These are phyloP conservation scores for Periophthalmodon schlosseri DNA, from an alignment of 2,113 vertebrate species.

Conservation along the genomic window DNA sequence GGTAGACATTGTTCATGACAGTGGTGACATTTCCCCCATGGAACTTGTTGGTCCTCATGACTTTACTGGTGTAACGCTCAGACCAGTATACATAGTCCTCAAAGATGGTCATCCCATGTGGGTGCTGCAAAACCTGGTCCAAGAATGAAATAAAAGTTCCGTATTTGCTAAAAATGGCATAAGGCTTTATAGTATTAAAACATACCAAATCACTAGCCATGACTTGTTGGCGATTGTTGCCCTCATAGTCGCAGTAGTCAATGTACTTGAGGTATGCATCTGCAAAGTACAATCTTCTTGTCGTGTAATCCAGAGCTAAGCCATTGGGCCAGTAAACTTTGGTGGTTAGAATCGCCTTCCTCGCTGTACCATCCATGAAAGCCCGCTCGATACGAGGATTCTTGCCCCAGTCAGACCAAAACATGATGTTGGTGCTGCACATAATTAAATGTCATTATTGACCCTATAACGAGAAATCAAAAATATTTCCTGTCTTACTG, in stretches of 20 bases:
- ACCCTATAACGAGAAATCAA: no score
- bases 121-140: conserved; percentile 83
- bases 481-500: conserved; percentile 46
- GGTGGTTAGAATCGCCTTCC: conserved; percentile 67
- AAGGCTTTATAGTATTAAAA: conserved; percentile 10
- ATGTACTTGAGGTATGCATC: conserved; percentile 79
- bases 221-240: conserved; percentile 74
- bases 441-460: conserved; percentile 2
- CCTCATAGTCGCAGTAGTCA: conserved; percentile 77
- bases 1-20: conserved; percentile 79
- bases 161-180: background rate
- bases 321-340: conserved; percentile 79
- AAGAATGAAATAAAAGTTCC: background rate
- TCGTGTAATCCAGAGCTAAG: conserved; percentile 75
- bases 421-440: conserved; percentile 71
- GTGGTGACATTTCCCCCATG: conserved; percentile 87
- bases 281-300: conserved; percentile 74
- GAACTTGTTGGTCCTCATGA: conserved; percentile 91
- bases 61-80: conserved; percentile 79
- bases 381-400: conserved; percentile 75
- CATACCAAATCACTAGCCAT: conserved; percentile 77
- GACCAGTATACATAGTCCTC: conserved; percentile 92
- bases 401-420: conserved; percentile 81
- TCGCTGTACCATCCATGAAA: conserved; percentile 69
- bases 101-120: conserved; percentile 87